Base-by-base conservation (phyloP, 2,113 vertebrate species). In the Chaenocephalus aceratus region DNA sequence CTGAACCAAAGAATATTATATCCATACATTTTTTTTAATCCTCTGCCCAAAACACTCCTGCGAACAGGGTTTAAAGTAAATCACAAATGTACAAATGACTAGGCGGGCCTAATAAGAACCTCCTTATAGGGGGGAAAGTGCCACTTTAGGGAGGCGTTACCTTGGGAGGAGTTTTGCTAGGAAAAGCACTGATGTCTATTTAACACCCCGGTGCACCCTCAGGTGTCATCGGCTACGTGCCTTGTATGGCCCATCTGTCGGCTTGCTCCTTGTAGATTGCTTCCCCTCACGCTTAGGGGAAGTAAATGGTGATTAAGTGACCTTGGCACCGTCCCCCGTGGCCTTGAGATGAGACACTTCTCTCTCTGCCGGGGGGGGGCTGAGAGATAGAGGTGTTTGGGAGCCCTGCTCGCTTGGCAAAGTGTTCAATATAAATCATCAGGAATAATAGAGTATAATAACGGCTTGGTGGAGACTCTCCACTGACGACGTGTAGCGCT, bases 251-350 rank as follows among this genome's bases (percentile, higher is more conserved):
- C 88, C 87, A 93, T 92, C 85, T 85, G 90, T 92, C 90, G 85
- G 74, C 71, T 65, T 63, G 85, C 83, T 80, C 75, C 83, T 86
- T 86, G 79, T 87, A 86, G 86, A 85, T 79, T 72, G 84, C 84
- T 82, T 88, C 77, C 68, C 57, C 86, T 93, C 79, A 73, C 53
- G 77, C 86, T 88, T 75, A 68, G 76, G 79, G 86, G 83, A 86
- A 89, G 91, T 85, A 86, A 91, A 90, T 88, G 90, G 85, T 92
- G 91, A 94, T 93, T 88, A 89, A 92, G 88, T 86, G 85, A 92
- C 92, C 92, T 92, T 92, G 92, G 82, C 88, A 83, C 67, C 62
- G 45, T 86, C 84, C 82, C 81, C 57, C 11, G 72, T 83, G 82
- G 86, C 88, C 84, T 89, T 87, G 83, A 86, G 84, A 89, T 77